Evolutionary conservation across 2,888 invertebrate species (phyloP), one percentile per base, ranked within the genome.

Genomic region (Trimorus sp.): DNA sequence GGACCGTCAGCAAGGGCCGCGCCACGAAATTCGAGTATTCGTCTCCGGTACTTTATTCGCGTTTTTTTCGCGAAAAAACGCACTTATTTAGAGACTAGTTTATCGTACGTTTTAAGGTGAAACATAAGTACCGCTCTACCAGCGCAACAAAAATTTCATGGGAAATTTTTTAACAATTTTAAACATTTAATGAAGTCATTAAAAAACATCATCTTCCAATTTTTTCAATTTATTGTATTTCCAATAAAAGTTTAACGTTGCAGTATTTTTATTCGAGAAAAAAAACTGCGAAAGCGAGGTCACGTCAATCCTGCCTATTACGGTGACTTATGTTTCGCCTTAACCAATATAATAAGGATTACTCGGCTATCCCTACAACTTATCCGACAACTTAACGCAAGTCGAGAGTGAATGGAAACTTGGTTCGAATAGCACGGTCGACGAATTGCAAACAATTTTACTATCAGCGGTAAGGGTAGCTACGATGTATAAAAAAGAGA

Each of bases 1-100:
- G 26, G 26, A 26, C 26, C 11, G 40, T 53, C 14, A 48, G 56
- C 56, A n/a, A 68, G 70, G 56, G 11, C 16, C 62, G 15, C 60
- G 58, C 16, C 70, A 70, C 75, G 74, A 79, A 73, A 76, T 82
- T 79, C 75, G 82, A 82, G 82, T 82, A 82, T 82, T 82, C 59
- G 82, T 82, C 82, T 82, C 79, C 73, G 82, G 82, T 82, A 82
- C 82, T 68, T 82, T 71, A 45, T 71, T 79, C 56, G 71, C 79
- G 71, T 76, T 54, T 65, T 53, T 78, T 65, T 42, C 1, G 40
- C 5, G 71, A 79, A 79, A 60, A n/a, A 66, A 73, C 76, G 82
- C 76, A 69, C 82, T 82, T 82, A 79, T 68, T 75, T 82, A 82
- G 82, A 82, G 82, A 82, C 82, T 82, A 82, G 82, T 82, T 75